A percentile compares a stretch with the other conserved stretches of the same genome.
These are phyloP conservation scores for Atopsyche davidsoni DNA, from an alignment of 1,140 invertebrate genomes.

Conservation along the genomic window DNA sequence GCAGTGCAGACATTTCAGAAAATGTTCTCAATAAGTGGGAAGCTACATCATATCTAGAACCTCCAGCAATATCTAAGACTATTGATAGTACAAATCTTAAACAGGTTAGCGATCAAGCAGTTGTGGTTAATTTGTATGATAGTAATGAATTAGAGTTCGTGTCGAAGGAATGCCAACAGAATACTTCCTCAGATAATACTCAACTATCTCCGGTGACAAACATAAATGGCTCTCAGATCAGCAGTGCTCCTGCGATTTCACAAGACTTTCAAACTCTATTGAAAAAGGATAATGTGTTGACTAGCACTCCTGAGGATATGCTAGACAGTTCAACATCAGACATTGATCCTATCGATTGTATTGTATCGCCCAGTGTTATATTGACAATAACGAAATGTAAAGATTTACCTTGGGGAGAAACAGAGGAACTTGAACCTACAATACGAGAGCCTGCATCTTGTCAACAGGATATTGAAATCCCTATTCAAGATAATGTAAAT, in stretches of 20 bases:
- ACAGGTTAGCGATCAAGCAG: background rate
- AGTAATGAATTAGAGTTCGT: conserved; percentile 1
- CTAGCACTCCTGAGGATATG: conserved; percentile 10
- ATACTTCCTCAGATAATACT: too few species aligned
- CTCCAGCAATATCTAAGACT: conserved; percentile 1
- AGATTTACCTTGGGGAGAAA: too few species aligned
- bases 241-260: background rate
- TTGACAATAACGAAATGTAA: too few species aligned
- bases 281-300: conserved; percentile 1
- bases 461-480: too few species aligned
- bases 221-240: background rate
- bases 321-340: background rate
- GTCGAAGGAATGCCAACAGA: too few species aligned
- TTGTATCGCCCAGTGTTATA: too few species aligned
- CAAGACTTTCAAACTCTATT: background rate
- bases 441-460: too few species aligned
- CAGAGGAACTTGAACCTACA: too few species aligned
- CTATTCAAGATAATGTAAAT: background rate
- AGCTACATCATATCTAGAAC: conserved; percentile 15
- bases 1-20: background rate
- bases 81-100: background rate
- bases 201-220: conserved; percentile 1
- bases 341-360: background rate
- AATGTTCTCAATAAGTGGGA: conserved; percentile 7
- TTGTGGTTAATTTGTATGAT: background rate